These are phyloP conservation scores for Myiotriccus ornatus DNA, from an alignment of 2,797 vertebrate species.

Conservation along the genomic window DNA sequence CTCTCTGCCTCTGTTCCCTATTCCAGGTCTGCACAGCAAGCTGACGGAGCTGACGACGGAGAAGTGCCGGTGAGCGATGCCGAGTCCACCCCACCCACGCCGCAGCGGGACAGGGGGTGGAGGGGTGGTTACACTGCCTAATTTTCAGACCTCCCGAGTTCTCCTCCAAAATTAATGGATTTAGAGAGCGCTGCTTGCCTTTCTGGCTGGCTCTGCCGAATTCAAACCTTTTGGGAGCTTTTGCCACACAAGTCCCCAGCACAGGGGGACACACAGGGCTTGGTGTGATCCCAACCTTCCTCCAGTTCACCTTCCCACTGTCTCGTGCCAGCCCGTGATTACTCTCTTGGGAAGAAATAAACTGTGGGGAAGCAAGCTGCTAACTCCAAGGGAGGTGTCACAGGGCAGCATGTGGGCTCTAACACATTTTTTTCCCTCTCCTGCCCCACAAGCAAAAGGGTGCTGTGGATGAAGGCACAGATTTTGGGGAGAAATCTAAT, in stretches of 20 bases:
- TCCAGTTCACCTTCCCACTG: neutral
- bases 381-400: neutral
- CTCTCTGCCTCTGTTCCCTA: neutral
- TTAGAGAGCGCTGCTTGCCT: neutral
- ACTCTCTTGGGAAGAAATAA: neutral
- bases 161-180: neutral
- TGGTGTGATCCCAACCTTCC: neutral
- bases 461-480: rapidly evolving
- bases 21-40: conserved; percentile 87
- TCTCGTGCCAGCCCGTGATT: rapidly evolving
- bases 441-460: neutral
- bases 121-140: rapidly evolving
- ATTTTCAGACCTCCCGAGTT: neutral
- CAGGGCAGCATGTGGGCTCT: neutral
- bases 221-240: neutral
- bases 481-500: neutral
- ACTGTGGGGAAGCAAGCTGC: neutral
- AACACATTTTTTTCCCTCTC: neutral
- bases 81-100: neutral
- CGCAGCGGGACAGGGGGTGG: rapidly evolving
- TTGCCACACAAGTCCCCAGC: neutral
- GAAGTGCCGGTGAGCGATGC: conserved; percentile 86
- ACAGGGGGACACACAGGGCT: neutral
- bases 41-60: conserved; percentile 89
- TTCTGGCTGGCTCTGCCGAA: neutral